Evolutionary conservation across 2,888 invertebrate genomes (phyloP), one percentile per base, ranked within the genome.

Genomic region (Parnassius smintheus): DNA sequence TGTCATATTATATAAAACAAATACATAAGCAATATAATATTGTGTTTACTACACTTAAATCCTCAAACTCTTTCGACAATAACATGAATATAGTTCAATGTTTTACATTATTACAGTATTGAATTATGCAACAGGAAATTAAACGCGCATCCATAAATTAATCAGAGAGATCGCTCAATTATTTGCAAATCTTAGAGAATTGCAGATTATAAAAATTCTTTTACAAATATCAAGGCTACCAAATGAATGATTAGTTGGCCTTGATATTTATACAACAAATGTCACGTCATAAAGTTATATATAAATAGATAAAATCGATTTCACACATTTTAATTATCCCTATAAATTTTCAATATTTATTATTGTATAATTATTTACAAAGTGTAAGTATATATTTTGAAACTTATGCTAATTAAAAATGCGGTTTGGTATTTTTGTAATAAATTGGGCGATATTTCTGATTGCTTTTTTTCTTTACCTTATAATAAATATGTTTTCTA

Each of bases 341-440:
- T 35, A 35, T 35, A 35, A 35, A 35, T 52, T 22, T 8, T 41
- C 2, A 51, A 25, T 48, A 48, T 48, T 35, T 41, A 52, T 52
- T 12, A 41, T n/a, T 56, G 41, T 56, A 52, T 52, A 59, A 49
- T 35, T 59, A 59, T 59, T 53, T 59, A 59, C 59, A 59, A 59
- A 59, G 25, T 59, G 50, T 51, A 58, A 44, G 45, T 10, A 58
- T 22, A 11, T 50, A 42, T 58, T 42, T 59, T 35, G 35, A 45
- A 12, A 25, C 18, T 59, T 18, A 50, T 9, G 9, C 42, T 58
- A 51, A 2, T 10, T 41, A 13, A 35, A 25, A 44, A 11, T 25
- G 48, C 22, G 12, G 4, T 52, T 52, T 35, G 22, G 1, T 52
- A 52, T 12, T 48, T 18, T 41, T 35, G 1, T 55, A 18, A 42